Percentiles rank a stretch among this genome's conserved stretches.
Conservation (phyloP, 2,797 vertebrate species). For the Diglossa cyanea region DNA sequence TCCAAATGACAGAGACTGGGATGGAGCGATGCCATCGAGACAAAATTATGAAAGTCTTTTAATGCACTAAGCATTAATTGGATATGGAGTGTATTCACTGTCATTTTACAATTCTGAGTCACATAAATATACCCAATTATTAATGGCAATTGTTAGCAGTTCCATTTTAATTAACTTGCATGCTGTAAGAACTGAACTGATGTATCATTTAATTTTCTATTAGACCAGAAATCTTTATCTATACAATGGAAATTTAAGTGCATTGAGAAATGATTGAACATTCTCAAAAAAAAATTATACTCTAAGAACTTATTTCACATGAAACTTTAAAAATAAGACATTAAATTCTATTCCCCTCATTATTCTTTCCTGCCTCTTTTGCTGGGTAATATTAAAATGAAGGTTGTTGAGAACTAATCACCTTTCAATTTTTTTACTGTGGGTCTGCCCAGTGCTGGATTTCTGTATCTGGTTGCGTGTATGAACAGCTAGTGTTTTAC, state of each 20-base stretch:
- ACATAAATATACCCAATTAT: neutral
- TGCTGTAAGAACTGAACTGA: neutral
- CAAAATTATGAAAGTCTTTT: neutral
- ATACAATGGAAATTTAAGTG: neutral
- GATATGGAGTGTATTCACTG: neutral
- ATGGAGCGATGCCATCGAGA: neutral
- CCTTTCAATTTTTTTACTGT: neutral
- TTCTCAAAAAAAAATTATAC: neutral
- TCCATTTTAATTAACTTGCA: neutral
- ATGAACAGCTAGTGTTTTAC: neutral
- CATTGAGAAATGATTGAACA: neutral
- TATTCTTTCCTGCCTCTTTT: neutral
- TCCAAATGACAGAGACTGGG: neutral
- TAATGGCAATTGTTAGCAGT: conserved; percentile 1
- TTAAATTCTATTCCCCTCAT: neutral
- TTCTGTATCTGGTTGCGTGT: neutral
- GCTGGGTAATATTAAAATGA: neutral
- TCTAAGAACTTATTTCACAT: neutral
- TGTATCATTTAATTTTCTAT: neutral
- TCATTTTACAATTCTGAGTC: neutral
- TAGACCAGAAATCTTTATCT: neutral
- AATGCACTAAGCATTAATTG: neutral
- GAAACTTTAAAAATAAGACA: neutral
- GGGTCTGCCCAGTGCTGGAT: neutral
- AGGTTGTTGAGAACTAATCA: neutral